Base-by-base conservation (phyloP, 2,888 invertebrate species). In the Mongoloraphidia duomilia region DNA sequence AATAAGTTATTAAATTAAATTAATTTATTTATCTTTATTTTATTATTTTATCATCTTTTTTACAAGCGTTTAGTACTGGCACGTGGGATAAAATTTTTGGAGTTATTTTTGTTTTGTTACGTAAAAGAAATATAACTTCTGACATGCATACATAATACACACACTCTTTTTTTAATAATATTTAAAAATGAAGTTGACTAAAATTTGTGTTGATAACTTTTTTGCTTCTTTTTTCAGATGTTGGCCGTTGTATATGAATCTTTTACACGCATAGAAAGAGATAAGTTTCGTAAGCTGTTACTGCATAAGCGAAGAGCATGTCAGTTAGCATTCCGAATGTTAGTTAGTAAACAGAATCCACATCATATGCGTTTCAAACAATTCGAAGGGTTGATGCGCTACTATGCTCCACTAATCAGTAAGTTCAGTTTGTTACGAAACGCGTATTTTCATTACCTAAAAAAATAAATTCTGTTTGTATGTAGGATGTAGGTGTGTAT, bases 241-340 rank as follows among this genome's bases (percentile, higher is more conserved):
- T 71, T 91, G 58, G 91, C 91, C 50, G 90, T 91, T 34, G 91
- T 91, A 5, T 91, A 91, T 66, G 90, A 90, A 67, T 84, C 88
- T 1, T 92, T 91, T 64, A 88, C 88, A 0, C 79, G 83, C 37
- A 82, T 87, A 44, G 90, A 91, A 67, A 82, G 87, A 41, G 84
- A 84, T 57, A 92, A 91, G 65, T 85, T 90, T 57, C 77, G 85
- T 58, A 87, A 89, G 60, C 62, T 92, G 41, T 71, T 88, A 53
- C 71, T 90, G 53, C 91, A 92, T 66, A 79, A 89, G 58, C 73
- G 89, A 12, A 77, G 80, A 60, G 90, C 89, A 0, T 85, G 88
- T 61, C 79, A 84, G 40, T 79, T 84, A 59, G 87, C 90, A 2
- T 91, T 90, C 66, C 74, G 83, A 41, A 72, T 91, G 50, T 71